Conservation (phyloP, 2,888 invertebrate species). For the Cyclophora punctaria region DNA sequence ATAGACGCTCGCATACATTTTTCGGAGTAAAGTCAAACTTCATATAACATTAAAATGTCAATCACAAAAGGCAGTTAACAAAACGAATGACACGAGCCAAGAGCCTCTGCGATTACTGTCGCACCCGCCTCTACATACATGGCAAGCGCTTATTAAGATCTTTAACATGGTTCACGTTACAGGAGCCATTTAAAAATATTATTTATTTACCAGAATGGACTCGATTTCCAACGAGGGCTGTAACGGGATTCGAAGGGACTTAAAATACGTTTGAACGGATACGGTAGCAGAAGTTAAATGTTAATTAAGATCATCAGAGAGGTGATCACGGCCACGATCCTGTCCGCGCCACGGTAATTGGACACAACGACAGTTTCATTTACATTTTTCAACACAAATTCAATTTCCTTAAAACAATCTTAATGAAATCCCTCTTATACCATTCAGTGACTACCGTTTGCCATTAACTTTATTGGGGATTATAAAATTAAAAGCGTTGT, state of each 20-base stretch:
- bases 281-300: constrained; percentile 60
- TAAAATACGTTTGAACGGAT: constrained; percentile 40
- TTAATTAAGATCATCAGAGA: constrained; percentile 64
- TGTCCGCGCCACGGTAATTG: constrained; percentile 43
- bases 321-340: constrained; percentile 50
- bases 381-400: constrained; percentile 41
- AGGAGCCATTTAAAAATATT: constrained; percentile 32
- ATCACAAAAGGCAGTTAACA: background rate
- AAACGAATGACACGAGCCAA: background rate
- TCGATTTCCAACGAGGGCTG: constrained; percentile 49
- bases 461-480: constrained; percentile 27
- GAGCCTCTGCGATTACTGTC: constrained; percentile 21
- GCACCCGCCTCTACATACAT: constrained; percentile 17
- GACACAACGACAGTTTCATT: constrained; percentile 43
- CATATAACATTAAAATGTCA: no score
- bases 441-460: constrained; percentile 18
- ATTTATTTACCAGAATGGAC: constrained; percentile 43
- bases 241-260: constrained; percentile 55
- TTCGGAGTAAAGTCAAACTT: no score
- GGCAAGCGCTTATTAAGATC: constrained; percentile 26
- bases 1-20: no score
- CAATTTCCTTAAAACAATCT: constrained; percentile 31
- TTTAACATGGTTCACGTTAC: constrained; percentile 26
- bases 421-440: constrained; percentile 32
- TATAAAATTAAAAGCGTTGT: constrained; percentile 29